Evolutionary conservation across 2,888 invertebrate species (phyloP).

Genomic region (Therioaphis trifolii): DNA sequence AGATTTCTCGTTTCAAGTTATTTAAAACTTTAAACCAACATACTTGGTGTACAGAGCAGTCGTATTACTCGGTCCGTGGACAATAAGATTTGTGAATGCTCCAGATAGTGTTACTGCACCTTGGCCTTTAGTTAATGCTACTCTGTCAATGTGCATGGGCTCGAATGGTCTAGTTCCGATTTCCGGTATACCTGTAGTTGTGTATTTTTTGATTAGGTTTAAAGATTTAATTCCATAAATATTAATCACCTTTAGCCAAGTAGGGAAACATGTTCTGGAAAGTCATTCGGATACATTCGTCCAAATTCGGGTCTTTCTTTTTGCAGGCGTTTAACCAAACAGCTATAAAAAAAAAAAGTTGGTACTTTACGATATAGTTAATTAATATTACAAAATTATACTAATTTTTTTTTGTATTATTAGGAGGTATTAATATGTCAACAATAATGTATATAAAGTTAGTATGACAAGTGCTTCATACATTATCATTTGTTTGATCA

Average conservation of each 20-base stretch:
- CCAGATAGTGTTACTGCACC: constrained; percentile 72
- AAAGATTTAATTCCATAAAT: constrained; percentile 3
- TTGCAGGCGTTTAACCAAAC: constrained; percentile 72
- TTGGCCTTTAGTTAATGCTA: constrained; percentile 72
- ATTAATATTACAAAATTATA: too few species aligned
- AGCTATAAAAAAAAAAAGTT: constrained; percentile 69
- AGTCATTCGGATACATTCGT: constrained; percentile 71
- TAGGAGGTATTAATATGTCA: too few species aligned
- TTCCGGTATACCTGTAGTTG: constrained; percentile 71
- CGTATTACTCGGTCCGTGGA: constrained; percentile 74
- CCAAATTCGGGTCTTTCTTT: constrained; percentile 71
- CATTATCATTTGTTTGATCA: too few species aligned
- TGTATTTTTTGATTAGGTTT: constrained; percentile 48
- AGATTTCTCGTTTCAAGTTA: background rate
- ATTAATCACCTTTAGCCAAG: constrained; percentile 70
- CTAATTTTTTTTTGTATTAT: too few species aligned
- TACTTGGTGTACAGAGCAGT: constrained; percentile 70
- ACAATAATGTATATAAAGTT: too few species aligned
- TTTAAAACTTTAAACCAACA: constrained; percentile 65
- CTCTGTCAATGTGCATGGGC: constrained; percentile 72
- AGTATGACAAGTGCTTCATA: too few species aligned
- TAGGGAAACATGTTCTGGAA: constrained; percentile 73
- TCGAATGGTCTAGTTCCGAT: constrained; percentile 73
- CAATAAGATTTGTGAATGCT: constrained; percentile 72
- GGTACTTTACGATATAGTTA: background rate